Conservation (phyloP, 2,113 vertebrate species). For the Leptocoma aspasia region DNA sequence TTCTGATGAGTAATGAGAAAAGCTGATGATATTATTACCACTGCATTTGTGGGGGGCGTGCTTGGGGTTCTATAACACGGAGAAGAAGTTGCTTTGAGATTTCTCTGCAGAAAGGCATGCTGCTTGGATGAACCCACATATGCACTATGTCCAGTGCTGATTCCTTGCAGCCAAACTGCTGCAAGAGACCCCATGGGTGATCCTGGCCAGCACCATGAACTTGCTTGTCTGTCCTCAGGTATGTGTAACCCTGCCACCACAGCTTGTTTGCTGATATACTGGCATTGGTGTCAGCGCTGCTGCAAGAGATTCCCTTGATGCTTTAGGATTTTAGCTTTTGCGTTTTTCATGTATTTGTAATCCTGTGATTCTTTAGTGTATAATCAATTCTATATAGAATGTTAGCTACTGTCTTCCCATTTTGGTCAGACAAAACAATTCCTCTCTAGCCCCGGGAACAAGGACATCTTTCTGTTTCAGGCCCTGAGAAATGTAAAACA, state of each 20-base stretch:
- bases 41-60: neutral
- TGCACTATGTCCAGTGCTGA: neutral
- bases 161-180: neutral
- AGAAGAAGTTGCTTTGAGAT: neutral
- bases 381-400: neutral
- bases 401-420: neutral
- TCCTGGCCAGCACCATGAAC: neutral
- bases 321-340: neutral
- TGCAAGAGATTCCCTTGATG: neutral
- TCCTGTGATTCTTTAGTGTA: neutral
- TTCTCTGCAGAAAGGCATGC: neutral
- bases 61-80: neutral
- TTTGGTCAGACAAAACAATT: neutral
- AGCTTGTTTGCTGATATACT: neutral
- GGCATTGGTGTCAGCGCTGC: neutral
- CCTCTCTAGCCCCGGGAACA: neutral
- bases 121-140: accelerated
- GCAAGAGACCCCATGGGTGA: accelerated
- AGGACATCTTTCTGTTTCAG: neutral
- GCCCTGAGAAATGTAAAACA: neutral
- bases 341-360: neutral
- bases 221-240: neutral
- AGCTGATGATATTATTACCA: neutral
- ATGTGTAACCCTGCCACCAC: accelerated
- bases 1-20: neutral